These are phyloP conservation scores for Chironomus striatipennis DNA, from an alignment of 1,140 invertebrate genomes.

Conservation along the genomic window DNA sequence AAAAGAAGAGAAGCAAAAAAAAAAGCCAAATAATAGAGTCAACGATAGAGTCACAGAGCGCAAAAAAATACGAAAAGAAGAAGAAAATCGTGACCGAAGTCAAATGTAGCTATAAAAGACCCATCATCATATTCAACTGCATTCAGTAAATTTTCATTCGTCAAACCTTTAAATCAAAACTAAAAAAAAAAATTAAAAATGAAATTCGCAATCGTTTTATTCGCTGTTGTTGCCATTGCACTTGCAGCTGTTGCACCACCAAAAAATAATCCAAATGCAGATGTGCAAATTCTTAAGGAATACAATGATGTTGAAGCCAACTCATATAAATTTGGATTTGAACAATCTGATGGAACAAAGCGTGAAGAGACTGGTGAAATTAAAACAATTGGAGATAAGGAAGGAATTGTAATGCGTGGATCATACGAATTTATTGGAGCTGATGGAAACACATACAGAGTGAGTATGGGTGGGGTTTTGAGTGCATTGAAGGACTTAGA, in stretches of 20 bases:
- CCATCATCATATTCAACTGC: background rate
- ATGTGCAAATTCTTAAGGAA: background rate
- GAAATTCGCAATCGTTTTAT: background rate
- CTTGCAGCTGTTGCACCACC: background rate
- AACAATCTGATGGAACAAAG: constrained; percentile 21
- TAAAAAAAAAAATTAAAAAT: background rate
- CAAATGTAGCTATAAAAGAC: background rate
- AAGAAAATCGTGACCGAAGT: background rate
- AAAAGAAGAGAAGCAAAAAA: too few relatives aligned
- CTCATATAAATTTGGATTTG: background rate
- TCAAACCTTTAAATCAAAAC: background rate
- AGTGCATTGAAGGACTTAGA: background rate
- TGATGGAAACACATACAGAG: background rate
- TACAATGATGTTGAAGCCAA: background rate
- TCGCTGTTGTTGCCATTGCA: background rate
- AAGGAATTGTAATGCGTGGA: constrained; percentile 18
- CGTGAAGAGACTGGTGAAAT: constrained; percentile 24
- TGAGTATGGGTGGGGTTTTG: background rate
- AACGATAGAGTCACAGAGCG: too few relatives aligned
- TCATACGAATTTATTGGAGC: background rate
- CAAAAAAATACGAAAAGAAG: too few relatives aligned
- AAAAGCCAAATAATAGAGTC: too few relatives aligned
- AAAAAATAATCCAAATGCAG: background rate
- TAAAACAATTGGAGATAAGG: background rate
- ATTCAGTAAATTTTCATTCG: background rate